Conservation (phyloP, 2,888 invertebrate species). For the Sarcophaga caerulescens region DNA sequence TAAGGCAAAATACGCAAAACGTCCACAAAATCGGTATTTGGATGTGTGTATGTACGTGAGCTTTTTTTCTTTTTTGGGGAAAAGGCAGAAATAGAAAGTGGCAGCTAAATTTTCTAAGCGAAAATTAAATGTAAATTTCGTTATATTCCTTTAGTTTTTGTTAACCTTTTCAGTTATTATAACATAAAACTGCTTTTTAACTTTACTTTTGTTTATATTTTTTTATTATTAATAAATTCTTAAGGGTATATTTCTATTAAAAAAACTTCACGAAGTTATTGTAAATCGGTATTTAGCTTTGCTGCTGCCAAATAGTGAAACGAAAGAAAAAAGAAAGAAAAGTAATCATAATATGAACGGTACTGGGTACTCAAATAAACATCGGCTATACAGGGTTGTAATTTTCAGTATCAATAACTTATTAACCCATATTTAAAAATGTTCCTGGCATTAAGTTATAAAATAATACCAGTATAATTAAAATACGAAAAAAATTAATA, state of each 20-base stretch:
- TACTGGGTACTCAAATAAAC: too few relatives aligned
- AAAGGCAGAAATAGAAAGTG: slow-evolving; percentile 44
- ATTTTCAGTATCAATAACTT: not conserved
- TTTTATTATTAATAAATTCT: slow-evolving; percentile 14
- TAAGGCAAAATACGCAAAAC: slow-evolving; percentile 47
- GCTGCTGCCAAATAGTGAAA: slow-evolving; percentile 40
- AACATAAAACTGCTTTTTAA: slow-evolving; percentile 1
- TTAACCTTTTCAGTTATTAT: not conserved
- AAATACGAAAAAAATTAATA: too few relatives aligned
- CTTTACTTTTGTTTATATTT: slow-evolving; percentile 11
- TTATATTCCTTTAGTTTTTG: not conserved
- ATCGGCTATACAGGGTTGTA: not conserved
- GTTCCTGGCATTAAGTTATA: too few relatives aligned
- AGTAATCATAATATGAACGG: too few relatives aligned
- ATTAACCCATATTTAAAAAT: too few relatives aligned
- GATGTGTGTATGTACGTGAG: slow-evolving; percentile 22
- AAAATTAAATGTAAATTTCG: slow-evolving; percentile 29
- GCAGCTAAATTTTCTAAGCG: slow-evolving; percentile 38
- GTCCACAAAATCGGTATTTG: slow-evolving; percentile 19
- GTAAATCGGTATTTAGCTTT: slow-evolving; percentile 56
- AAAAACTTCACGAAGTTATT: slow-evolving; percentile 51
- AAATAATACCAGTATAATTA: too few relatives aligned
- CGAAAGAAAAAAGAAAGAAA: not conserved
- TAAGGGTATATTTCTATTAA: slow-evolving; percentile 18
- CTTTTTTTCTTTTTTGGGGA: too few relatives aligned